phyloP scores from a whole-genome alignment of 92 coral and sea anemone species.

The Chrysogorgia sp. region DNA sequence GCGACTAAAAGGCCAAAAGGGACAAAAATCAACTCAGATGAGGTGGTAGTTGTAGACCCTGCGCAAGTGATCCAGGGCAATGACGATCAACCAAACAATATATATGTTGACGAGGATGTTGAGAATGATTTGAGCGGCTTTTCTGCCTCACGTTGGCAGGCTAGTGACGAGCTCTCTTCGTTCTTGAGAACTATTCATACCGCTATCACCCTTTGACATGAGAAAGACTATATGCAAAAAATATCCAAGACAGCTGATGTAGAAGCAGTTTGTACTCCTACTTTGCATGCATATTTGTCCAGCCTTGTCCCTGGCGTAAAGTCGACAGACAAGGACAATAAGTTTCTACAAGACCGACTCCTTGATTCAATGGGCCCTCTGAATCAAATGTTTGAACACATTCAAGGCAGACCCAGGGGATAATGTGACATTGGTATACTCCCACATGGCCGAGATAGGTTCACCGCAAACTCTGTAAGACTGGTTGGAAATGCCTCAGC shows the following conservation, averaged over 20 bases:
- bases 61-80: too few species aligned
- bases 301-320: slow-evolving; percentile 58
- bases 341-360: slow-evolving; percentile 59
- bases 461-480: slow-evolving; percentile 50
- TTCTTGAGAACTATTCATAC: slow-evolving; percentile 34
- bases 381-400: slow-evolving; percentile 46
- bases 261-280: slow-evolving; percentile 53
- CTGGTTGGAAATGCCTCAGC: slow-evolving; percentile 62
- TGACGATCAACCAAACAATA: too few species aligned
- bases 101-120: slow-evolving; percentile 21
- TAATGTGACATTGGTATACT: not conserved
- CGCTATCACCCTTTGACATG: slow-evolving; percentile 24
- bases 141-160: slow-evolving; percentile 41
- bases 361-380: slow-evolving; percentile 54
- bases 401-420: not conserved
- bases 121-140: slow-evolving; percentile 14
- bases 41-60: too few species aligned
- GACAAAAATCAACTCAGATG: slow-evolving; percentile 30
- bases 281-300: slow-evolving; percentile 39
- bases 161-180: slow-evolving; percentile 14
- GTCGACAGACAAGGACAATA: slow-evolving; percentile 49
- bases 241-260: too few species aligned
- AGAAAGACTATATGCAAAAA: slow-evolving; percentile 52
- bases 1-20: slow-evolving; percentile 69
- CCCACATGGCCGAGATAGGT: not conserved